These are phyloP conservation scores for Thunnus thynnus DNA, from an alignment of 2,113 vertebrate genomes.

Conservation along the genomic window DNA sequence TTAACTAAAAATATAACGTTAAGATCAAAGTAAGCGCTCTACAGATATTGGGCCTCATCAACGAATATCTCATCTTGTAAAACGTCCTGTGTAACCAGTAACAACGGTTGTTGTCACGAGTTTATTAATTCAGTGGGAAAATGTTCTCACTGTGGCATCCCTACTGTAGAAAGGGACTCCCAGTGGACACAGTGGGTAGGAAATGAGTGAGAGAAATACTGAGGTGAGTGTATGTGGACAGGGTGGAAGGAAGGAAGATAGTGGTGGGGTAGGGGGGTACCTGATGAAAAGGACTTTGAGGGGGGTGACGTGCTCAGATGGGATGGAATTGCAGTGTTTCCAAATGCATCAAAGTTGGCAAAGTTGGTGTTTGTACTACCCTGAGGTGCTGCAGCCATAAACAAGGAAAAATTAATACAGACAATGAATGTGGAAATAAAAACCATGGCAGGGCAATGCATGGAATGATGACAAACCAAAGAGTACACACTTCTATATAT, in stretches of 20 bases:
- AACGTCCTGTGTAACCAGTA: too few species aligned
- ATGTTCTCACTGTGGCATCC: too few species aligned
- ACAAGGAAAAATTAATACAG: constrained; percentile 83
- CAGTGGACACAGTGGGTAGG: constrained; percentile 11
- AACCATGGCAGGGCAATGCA: constrained; percentile 47
- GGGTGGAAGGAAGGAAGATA: constrained; percentile 84
- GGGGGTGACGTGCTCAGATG: constrained; percentile 91
- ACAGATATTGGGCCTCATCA: too few species aligned
- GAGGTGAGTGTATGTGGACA: constrained; percentile 16
- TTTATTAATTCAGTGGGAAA: too few species aligned
- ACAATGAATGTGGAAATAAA: constrained; percentile 59
- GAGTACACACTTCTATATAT: constrained; percentile 33
- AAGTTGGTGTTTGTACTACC: constrained; percentile 95
- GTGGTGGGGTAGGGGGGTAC: constrained; percentile 79
- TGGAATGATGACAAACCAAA: constrained; percentile 83
- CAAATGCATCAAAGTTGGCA: constrained; percentile 99
- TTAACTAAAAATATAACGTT: too few species aligned
- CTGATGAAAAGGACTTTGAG: constrained; percentile 89
- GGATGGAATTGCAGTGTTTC: constrained; percentile 94
- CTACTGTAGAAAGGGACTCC: too few species aligned
- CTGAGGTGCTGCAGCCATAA: constrained; percentile 90
- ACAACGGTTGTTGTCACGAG: too few species aligned
- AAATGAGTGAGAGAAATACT: constrained; percentile 9
- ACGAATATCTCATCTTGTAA: too few species aligned
- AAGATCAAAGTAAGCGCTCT: too few species aligned